Evolutionary conservation across 2,888 invertebrate genomes (phyloP), one percentile per base, ranked within the genome.

Genomic region (Leptinotarsa haldemani): DNA sequence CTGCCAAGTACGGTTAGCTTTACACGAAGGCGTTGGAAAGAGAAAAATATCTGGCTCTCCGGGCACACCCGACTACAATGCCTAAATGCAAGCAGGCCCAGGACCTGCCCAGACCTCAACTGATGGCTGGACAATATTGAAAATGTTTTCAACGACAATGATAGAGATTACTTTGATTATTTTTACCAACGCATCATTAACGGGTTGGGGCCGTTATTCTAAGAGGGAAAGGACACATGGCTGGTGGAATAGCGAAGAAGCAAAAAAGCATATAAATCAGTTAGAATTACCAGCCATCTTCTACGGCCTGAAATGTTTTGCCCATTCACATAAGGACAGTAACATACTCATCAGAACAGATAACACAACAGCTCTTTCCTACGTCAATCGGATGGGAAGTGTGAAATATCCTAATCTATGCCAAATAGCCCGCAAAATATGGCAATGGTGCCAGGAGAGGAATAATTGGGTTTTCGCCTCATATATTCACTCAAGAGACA

Each of bases 1-100:
- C 80, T 2, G 71, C 82, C 7, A 78, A 81, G 63, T 83, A 84
- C 64, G 81, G 82, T 4, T 82, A 78, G 78, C 71, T 84, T 5
- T 80, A 83, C 22, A 82, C 83, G 0, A 83, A 83, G 70, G n/a
- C 73, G 30, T 68, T 78, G 18, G 74, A n/a, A n/a, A n/a, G n/a
- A n/a, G n/a, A n/a, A n/a, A n/a, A n/a, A n/a, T n/a, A n/a, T n/a
- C n/a, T n/a, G n/a, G n/a, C n/a, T n/a, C n/a, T n/a, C n/a, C n/a
- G n/a, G n/a, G n/a, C n/a, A n/a, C n/a, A n/a, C n/a, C n/a, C n/a
- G n/a, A n/a, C 40, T 70, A 53, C 25, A 65, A 70, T 40, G 20
- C 47, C n/a, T 16, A 20, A 4, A 70, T 70, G 70, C 46, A 16
- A n/a, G 22, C 1, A 63, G 63, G 40, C n/a, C 30, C 30, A 18